phyloP scores from a whole-genome alignment of 2,113 vertebrate genomes.

The Greenwoodochromis staneri region DNA sequence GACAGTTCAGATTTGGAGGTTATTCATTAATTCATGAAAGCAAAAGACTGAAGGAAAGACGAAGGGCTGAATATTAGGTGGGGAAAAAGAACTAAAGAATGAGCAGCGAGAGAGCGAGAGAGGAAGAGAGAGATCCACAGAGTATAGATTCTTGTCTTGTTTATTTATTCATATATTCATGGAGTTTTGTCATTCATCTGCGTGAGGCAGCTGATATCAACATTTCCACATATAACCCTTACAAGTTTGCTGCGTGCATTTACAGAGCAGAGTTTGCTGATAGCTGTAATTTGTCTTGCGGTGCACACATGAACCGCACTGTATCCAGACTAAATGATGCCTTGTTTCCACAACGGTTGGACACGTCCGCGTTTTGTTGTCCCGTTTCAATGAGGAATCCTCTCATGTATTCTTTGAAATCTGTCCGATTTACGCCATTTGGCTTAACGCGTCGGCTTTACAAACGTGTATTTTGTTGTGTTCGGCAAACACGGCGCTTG shows the following conservation, averaged over 20 bases:
- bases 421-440: not conserved
- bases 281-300: conserved; percentile 1
- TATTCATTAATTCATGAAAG: conserved; percentile 69
- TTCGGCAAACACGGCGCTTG: not conserved
- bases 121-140: conserved; percentile 7
- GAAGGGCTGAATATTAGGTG: conserved; percentile 31
- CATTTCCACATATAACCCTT: conserved; percentile 38
- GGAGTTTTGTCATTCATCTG: conserved; percentile 57
- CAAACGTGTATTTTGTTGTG: not conserved
- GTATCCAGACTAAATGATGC: not conserved
- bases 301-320: not conserved
- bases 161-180: conserved; percentile 69
- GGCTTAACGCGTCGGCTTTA: not conserved
- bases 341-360: not conserved
- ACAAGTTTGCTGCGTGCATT: conserved; percentile 23
- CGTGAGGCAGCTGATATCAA: conserved; percentile 39
- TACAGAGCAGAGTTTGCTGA: not conserved
- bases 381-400: not conserved
- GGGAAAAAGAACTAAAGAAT: conserved; percentile 34
- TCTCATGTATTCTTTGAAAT: not conserved
- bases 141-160: conserved; percentile 39
- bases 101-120: conserved; percentile 5
- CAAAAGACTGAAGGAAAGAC: conserved; percentile 49
- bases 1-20: conserved; percentile 51
- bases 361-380: not conserved